Conservation (phyloP, 1,140 invertebrate species). For the Eciton burchellii region DNA sequence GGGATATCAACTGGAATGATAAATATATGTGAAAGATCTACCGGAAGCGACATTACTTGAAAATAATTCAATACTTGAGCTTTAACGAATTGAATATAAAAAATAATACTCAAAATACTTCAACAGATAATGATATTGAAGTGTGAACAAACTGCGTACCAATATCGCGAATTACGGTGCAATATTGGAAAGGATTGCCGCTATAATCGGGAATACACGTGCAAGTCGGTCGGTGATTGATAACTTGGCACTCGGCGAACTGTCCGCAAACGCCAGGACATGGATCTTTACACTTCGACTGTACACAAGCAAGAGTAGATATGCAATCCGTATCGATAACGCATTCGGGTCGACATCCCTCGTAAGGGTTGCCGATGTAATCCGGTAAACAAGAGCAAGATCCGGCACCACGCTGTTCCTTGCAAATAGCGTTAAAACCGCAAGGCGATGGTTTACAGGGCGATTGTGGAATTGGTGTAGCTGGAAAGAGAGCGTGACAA, state of each 20-base stretch:
- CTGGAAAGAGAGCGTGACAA: slow-evolving; percentile 70
- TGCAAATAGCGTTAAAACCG: slow-evolving; percentile 85
- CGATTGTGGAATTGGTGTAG: slow-evolving; percentile 72
- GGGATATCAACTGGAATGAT: slow-evolving; percentile 63
- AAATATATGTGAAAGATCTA: background rate
- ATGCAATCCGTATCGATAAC: slow-evolving; percentile 85
- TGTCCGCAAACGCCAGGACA: slow-evolving; percentile 86
- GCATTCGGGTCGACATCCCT: slow-evolving; percentile 86
- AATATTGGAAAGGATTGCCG: slow-evolving; percentile 89
- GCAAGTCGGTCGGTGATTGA: slow-evolving; percentile 89
- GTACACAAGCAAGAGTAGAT: slow-evolving; percentile 82
- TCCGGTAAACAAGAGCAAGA: slow-evolving; percentile 85
- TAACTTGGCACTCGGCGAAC: slow-evolving; percentile 88
- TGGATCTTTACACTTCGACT: slow-evolving; percentile 85
- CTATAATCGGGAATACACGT: slow-evolving; percentile 88
- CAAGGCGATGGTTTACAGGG: slow-evolving; percentile 84
- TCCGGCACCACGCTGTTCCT: slow-evolving; percentile 79
- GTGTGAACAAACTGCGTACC: slow-evolving; percentile 22
- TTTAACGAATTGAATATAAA: slow-evolving; percentile 79
- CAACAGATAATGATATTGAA: slow-evolving; percentile 9
- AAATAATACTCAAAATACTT: background rate
- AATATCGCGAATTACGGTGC: slow-evolving; percentile 63
- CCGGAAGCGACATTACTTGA: background rate
- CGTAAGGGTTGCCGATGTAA: slow-evolving; percentile 86
- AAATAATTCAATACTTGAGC: background rate